phyloP scores from a whole-genome alignment of 2,113 vertebrate species.

The Vulpes lagopus region DNA sequence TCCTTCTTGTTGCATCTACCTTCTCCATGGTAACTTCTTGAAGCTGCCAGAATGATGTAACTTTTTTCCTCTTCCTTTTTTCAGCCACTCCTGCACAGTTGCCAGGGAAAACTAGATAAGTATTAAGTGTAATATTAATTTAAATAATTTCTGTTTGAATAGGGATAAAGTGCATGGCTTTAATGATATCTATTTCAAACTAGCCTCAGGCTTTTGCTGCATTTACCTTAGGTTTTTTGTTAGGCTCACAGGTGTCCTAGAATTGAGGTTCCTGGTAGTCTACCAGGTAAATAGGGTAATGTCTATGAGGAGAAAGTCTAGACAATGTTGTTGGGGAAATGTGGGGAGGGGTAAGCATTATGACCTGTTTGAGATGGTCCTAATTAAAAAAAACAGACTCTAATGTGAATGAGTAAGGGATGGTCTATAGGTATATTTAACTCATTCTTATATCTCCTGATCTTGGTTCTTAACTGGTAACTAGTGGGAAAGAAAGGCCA shows the following conservation, averaged over 20 bases:
- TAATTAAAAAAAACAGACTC: background rate
- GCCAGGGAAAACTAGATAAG: slow-evolving; percentile 53
- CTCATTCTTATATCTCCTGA: background rate
- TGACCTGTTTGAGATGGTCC: background rate
- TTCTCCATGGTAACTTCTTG: slow-evolving; percentile 43
- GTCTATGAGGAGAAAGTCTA: background rate
- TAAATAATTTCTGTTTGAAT: slow-evolving; percentile 10
- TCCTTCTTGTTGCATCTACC: background rate
- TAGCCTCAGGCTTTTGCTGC: background rate
- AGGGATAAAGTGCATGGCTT: slow-evolving; percentile 15
- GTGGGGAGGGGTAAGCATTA: background rate
- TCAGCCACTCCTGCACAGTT: slow-evolving; percentile 40
- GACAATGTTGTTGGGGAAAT: background rate
- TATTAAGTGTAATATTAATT: slow-evolving; percentile 62
- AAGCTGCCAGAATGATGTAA: slow-evolving; percentile 25
- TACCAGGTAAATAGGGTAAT: background rate
- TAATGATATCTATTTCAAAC: slow-evolving; percentile 35
- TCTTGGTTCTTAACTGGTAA: background rate
- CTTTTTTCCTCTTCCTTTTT: slow-evolving; percentile 20
- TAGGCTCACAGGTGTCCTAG: background rate
- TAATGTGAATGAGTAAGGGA: background rate
- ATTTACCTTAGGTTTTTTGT: slow-evolving; percentile 39
- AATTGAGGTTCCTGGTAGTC: background rate
- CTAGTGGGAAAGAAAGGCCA: background rate
- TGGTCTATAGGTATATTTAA: background rate